Conservation (phyloP, 2,797 vertebrate species). For the Clarias laeviceps region DNA sequence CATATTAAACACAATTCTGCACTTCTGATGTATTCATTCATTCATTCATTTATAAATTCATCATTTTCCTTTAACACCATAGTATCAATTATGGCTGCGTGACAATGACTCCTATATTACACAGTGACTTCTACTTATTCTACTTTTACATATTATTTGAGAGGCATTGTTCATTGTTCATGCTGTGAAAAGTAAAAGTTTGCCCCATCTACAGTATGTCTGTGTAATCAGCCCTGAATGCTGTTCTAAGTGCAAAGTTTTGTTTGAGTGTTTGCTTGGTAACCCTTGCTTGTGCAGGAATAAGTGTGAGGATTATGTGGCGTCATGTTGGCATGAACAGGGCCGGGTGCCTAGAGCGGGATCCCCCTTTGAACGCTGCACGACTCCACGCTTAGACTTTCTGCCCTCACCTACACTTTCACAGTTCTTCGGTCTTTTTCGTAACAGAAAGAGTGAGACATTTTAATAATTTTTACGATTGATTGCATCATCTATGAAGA, state of each 20-base stretch:
- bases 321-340: constrained; percentile 72
- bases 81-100: constrained; percentile 33
- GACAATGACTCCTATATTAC: constrained; percentile 20
- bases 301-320: constrained; percentile 69
- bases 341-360: constrained; percentile 68
- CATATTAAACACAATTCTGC: not conserved
- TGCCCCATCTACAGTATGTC: not conserved
- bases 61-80: not conserved
- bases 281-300: constrained; percentile 65
- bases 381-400: constrained; percentile 58
- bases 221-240: constrained; percentile 27
- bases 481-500: not conserved
- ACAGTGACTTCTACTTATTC: constrained; percentile 38
- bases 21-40: not conserved
- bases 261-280: constrained; percentile 64
- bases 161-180: not conserved
- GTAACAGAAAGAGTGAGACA: not conserved
- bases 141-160: constrained; percentile 13
- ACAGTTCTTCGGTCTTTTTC: constrained; percentile 45
- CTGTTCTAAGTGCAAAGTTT: constrained; percentile 46
- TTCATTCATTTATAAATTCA: not conserved
- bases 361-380: constrained; percentile 71
- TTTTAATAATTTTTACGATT: not conserved
- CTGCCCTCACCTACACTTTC: constrained; percentile 61
- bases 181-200: not conserved